Base-by-base conservation (phyloP, 2,113 vertebrate genomes). In the Hiodon alosoides region DNA sequence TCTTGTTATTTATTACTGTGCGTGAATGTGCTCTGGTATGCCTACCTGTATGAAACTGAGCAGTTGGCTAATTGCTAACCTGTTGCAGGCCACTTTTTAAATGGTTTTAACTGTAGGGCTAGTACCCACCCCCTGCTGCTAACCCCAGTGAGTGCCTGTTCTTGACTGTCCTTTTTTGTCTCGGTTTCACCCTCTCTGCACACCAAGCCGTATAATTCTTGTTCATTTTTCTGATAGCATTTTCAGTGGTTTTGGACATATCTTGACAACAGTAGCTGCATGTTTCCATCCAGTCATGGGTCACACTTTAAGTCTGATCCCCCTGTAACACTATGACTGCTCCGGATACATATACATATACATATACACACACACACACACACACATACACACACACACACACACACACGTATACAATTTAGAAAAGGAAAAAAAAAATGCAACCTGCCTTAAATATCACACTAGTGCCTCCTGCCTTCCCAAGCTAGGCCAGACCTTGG, bases 401-500 rank as follows among this genome's bases (percentile, higher is more conserved):
- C 48, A 50, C 47, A 72, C 50, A 64, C 50, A 54, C 51, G 48
- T 47, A 66, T 54, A 46, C 61, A 54, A 10, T 73, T 54, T 48
- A 59, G 16, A 68, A 52, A 50, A 52, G 4, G 5, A 68, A 68
- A 58, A 7, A 67, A 59, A 48, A 67, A 67, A 51, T 2, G 46
- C 31, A 55, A 17, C 59, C 55, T 66, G 73, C 73, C 73, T 75
- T 75, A 75, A 75, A 71, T 71, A 68, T 75, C 73, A 75, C 73
- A 67, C 73, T 68, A 67, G 73, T 75, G 73, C 73, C 73, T 75
- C 65, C 65, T 16, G 16, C 53, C 46, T 57, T 75, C 65, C 73
- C 54, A 57, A 52, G 64, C n/a, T 47, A 7, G 50, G 73, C 73
- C 58, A 57, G 55, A 31, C 47, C 31, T 59, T 50, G 54, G 48